Conservation (phyloP, 1,140 invertebrate species). For the Drosophila varians region DNA sequence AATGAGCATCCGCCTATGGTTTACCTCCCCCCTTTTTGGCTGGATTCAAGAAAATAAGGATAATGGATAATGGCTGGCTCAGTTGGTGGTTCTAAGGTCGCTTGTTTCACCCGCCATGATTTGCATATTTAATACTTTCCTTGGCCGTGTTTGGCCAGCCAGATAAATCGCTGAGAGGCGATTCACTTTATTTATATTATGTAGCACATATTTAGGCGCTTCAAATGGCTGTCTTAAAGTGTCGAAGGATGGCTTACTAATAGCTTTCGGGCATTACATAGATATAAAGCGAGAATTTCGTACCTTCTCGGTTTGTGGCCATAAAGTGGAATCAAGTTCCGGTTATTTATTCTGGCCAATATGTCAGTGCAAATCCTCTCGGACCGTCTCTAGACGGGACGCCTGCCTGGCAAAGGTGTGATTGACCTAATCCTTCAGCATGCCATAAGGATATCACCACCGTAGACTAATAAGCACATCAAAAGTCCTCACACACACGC, state of each 20-base stretch:
- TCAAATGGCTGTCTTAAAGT: conserved; percentile 30
- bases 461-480: conserved; percentile 68
- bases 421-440: conserved; percentile 51
- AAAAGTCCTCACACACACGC: conserved; percentile 50
- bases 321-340: conserved; percentile 29
- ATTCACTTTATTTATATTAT: conserved; percentile 40
- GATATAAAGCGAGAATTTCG: conserved; percentile 4
- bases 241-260: conserved; percentile 9
- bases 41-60: conserved; percentile 1
- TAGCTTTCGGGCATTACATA: conserved; percentile 16
- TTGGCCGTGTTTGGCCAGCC: conserved; percentile 8
- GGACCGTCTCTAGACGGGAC: conserved; percentile 15
- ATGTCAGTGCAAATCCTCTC: conserved; percentile 53
- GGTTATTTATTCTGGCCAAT: conserved; percentile 62
- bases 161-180: conserved; percentile 31
- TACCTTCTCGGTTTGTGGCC: conserved; percentile 12
- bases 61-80: conserved; percentile 22
- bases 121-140: conserved; percentile 64
- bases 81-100: conserved; percentile 51
- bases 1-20: conserved; percentile 38
- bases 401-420: conserved; percentile 53
- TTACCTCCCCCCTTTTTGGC: conserved; percentile 6
- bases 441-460: conserved; percentile 51
- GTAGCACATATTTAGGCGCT: conserved; percentile 35
- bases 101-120: conserved; percentile 56